A percentile compares a stretch with the other conserved stretches of the same genome.
Evolutionary conservation across 2,113 vertebrate species (phyloP).

Genomic region (Equus quagga): DNA sequence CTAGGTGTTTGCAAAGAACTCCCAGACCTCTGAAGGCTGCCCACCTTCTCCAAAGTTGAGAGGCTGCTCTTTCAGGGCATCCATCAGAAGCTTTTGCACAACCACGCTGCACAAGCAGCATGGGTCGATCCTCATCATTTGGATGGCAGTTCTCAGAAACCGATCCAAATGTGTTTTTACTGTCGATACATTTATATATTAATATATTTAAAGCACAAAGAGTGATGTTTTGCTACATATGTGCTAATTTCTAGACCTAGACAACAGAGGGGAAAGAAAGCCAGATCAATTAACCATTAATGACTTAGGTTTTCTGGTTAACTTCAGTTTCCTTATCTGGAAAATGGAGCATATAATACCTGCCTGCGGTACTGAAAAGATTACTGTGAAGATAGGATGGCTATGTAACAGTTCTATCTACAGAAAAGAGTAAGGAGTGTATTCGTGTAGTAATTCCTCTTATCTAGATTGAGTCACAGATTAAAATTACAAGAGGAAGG

Average conservation of each 20-base stretch:
- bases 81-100: background rate
- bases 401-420: background rate
- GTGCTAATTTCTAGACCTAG: constrained; percentile 21
- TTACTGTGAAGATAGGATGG: background rate
- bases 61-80: background rate
- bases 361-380: background rate
- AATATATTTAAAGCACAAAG: background rate
- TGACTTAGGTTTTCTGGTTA: background rate
- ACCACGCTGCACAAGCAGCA: background rate
- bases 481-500: constrained; percentile 35
- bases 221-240: background rate
- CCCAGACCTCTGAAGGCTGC: background rate
- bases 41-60: background rate
- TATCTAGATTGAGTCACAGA: background rate
- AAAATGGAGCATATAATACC: background rate
- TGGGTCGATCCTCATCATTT: background rate
- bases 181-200: background rate
- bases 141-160: background rate
- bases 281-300: background rate
- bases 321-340: background rate
- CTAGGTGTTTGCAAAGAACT: background rate
- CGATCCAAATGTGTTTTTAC: constrained; percentile 5
- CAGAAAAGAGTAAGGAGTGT: background rate
- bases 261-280: background rate
- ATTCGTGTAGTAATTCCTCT: background rate